A percentile compares a stretch with the other conserved stretches of the same genome.
These are phyloP conservation scores for Xerus inauris DNA, from an alignment of 2,113 vertebrate species.

Conservation along the genomic window DNA sequence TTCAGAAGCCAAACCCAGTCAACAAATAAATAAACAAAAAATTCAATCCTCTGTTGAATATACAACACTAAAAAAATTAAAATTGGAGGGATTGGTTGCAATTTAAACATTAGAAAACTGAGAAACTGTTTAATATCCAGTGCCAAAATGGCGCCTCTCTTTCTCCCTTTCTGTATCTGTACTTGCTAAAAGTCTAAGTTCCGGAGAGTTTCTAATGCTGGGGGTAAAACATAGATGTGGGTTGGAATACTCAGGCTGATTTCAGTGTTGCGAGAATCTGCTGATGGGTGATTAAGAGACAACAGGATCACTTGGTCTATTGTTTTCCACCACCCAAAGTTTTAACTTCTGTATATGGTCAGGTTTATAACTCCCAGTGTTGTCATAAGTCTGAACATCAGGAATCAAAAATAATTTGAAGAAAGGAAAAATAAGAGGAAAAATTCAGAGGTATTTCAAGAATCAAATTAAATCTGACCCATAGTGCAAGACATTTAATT, in stretches of 20 bases:
- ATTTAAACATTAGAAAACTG: constrained; percentile 28
- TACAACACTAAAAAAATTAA: neutral
- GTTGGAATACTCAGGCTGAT: neutral
- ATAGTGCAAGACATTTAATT: constrained; percentile 25
- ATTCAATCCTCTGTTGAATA: neutral
- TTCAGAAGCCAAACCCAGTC: constrained; percentile 54
- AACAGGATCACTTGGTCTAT: neutral
- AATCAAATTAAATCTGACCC: constrained; percentile 50
- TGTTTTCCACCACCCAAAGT: neutral
- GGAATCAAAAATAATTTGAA: neutral
- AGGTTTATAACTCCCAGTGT: constrained; percentile 24
- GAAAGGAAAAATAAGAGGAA: neutral
- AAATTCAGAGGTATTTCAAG: constrained; percentile 48
- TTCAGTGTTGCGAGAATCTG: neutral
- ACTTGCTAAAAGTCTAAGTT: neutral
- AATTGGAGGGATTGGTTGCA: neutral
- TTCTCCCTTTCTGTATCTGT: neutral
- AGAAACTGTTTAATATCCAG: neutral
- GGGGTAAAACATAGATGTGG: too few species aligned
- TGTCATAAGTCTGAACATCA: neutral
- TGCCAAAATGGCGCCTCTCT: neutral
- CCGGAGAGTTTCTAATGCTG: neutral
- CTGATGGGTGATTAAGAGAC: neutral
- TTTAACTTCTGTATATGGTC: constrained; percentile 8
- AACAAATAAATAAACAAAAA: constrained; percentile 22